A percentile compares a stretch with the other conserved stretches of the same genome.
Evolutionary conservation across 2,888 invertebrate species (phyloP).

Genomic region (Eulithis prunata): DNA sequence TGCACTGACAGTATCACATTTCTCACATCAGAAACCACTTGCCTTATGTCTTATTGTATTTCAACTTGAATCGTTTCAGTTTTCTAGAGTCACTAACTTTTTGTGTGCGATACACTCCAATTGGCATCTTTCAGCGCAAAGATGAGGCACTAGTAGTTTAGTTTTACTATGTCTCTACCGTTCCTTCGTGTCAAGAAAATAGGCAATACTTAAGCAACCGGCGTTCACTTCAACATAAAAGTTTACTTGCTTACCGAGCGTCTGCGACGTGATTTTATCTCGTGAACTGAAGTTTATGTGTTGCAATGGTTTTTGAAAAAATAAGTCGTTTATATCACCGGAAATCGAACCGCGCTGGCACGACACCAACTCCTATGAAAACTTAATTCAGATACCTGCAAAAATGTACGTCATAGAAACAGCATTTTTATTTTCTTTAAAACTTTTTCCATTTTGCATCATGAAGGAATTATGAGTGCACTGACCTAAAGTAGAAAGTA

Average conservation of each 20-base stretch:
- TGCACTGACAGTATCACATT: no score
- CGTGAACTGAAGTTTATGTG: slow-evolving; percentile 17
- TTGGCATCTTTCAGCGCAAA: background rate
- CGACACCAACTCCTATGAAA: slow-evolving; percentile 29
- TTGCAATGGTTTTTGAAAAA: slow-evolving; percentile 10
- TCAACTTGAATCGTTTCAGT: no score
- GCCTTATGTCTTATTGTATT: no score
- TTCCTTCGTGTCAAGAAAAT: slow-evolving; percentile 15
- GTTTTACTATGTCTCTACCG: slow-evolving; percentile 2
- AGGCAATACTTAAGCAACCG: slow-evolving; percentile 15
- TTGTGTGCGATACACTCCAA: no score
- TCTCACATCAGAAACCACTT: no score
- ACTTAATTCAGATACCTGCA: slow-evolving; percentile 28
- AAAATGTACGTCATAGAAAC: slow-evolving; percentile 14
- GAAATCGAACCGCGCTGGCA: slow-evolving; percentile 30
- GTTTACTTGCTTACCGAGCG: slow-evolving; percentile 16
- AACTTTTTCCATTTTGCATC: slow-evolving; percentile 24
- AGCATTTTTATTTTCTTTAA: slow-evolving; percentile 16
- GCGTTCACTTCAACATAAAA: slow-evolving; percentile 19
- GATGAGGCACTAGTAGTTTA: background rate
- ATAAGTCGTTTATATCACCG: slow-evolving; percentile 11
- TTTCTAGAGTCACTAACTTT: no score
- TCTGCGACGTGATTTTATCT: slow-evolving; percentile 29
- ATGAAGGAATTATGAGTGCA: slow-evolving; percentile 19
- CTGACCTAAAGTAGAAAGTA: slow-evolving; percentile 24